Evolutionary conservation across 2,113 vertebrate species (phyloP).

Genomic region (Accipiter virgatus): DNA sequence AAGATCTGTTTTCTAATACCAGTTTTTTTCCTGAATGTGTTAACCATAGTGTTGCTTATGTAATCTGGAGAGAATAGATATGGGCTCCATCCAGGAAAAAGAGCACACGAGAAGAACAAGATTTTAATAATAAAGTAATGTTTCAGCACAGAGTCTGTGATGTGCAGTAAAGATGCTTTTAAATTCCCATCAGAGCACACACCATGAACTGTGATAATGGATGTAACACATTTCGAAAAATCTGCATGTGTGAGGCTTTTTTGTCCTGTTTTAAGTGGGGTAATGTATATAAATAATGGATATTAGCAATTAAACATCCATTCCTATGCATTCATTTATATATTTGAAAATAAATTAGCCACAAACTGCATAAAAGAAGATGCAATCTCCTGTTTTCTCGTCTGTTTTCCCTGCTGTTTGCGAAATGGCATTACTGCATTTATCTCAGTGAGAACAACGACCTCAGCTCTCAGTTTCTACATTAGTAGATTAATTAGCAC

Average conservation of each 20-base stretch:
- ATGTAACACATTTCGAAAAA: conserved; percentile 73
- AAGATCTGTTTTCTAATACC: conserved; percentile 56
- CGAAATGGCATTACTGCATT: conserved; percentile 39
- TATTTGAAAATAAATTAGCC: conserved; percentile 78
- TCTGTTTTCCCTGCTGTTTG: conserved; percentile 72
- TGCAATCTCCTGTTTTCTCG: conserved; percentile 61
- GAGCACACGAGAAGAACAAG: conserved; percentile 57
- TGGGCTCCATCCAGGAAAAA: conserved; percentile 17
- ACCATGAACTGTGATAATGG: conserved; percentile 80
- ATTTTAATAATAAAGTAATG: conserved; percentile 73
- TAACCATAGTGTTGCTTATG: conserved; percentile 39
- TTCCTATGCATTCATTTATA: conserved; percentile 73
- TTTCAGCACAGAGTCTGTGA: conserved; percentile 59
- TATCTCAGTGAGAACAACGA: conserved; percentile 69
- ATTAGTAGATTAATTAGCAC: conserved; percentile 71
- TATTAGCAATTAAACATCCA: conserved; percentile 79
- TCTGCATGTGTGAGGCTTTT: conserved; percentile 76
- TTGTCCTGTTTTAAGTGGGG: conserved; percentile 68
- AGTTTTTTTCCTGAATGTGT: not conserved
- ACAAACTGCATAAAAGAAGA: conserved; percentile 63
- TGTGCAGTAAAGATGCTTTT: conserved; percentile 76
- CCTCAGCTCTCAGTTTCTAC: conserved; percentile 56
- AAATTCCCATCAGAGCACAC: conserved; percentile 80
- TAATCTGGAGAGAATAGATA: conserved; percentile 47
- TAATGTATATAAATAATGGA: conserved; percentile 80